Conservation (phyloP, 1,140 invertebrate genomes). For the Colletes latitarsis region DNA sequence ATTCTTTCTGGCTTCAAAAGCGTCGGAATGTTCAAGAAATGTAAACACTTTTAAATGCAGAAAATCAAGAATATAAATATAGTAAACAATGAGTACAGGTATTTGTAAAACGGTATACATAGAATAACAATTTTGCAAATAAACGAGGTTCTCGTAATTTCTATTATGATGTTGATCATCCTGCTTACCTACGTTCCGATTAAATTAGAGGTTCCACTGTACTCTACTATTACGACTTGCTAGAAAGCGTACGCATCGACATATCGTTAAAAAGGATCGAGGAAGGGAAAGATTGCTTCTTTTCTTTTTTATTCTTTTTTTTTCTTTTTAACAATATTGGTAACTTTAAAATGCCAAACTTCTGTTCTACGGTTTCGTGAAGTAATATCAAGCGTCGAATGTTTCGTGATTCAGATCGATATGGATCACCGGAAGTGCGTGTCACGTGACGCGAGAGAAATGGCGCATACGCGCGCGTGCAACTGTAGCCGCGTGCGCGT, state of each 20-base stretch:
- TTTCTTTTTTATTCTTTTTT: background rate
- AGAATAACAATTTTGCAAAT: background rate
- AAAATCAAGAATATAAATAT: too few relatives aligned
- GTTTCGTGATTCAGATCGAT: conserved; percentile 19
- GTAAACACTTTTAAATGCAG: too few relatives aligned
- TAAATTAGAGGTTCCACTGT: conserved; percentile 8
- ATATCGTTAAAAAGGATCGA: background rate
- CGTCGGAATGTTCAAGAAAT: too few relatives aligned
- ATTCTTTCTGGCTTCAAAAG: too few relatives aligned
- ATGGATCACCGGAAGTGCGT: conserved; percentile 19
- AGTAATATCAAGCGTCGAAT: conserved; percentile 9
- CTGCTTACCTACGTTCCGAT: background rate
- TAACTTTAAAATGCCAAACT: conserved; percentile 17
- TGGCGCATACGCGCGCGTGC: conserved; percentile 32
- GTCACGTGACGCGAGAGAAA: background rate
- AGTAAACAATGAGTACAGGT: too few relatives aligned
- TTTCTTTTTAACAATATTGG: conserved; percentile 5
- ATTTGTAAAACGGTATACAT: background rate
- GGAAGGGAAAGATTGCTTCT: conserved; percentile 8
- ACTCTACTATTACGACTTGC: background rate
- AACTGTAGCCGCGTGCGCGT: conserved; percentile 36
- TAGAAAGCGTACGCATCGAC: conserved; percentile 4
- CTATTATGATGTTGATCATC: background rate
- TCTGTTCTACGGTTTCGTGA: background rate
- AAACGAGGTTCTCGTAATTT: background rate